Evolutionary conservation across 2,888 invertebrate species (phyloP), one percentile per base, ranked within the genome.

Genomic region (Caenorhabditis sp.): DNA sequence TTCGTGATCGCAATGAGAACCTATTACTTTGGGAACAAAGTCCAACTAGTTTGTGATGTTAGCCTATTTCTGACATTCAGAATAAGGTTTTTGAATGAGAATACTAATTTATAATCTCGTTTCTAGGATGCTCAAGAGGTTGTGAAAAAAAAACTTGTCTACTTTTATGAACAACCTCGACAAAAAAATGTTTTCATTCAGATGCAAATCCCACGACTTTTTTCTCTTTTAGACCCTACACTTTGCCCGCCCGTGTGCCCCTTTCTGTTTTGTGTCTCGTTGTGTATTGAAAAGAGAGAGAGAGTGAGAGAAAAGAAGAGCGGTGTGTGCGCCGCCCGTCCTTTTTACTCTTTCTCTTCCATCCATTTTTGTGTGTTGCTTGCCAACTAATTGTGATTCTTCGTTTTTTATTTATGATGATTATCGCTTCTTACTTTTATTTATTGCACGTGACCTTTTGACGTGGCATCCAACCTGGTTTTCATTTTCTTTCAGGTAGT

Each of bases 311-410:
- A 8, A 36, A 56, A 60, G 66, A 57, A 52, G 64, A 61, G 67
- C 67, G 67, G 61, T 62, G 50, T 59, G 58, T 62, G 67, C 64
- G 72, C 67, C 72, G 67, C 72, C 72, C 72, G 72, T 72, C 65
- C 60, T 68, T 72, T 70, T 63, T 58, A 54, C 56, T 62, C 56
- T 23, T 26, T 8, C 49, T 49, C 38, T 43, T n/a, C 43, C 17
- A 3, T 43, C 43, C 21, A 52, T 52, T 23, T 52, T 52, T 52
- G 52, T 52, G 50, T n/a, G 17, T 50, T 50, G 50, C 50, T 50
- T 52, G 52, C 23, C 7, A 52, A 2, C 21, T 21, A 43, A 43
- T 23, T 36, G 2, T 23, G 1, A 38, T 49, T 23, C 10, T 17
- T 21, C 5, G 23, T 60, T 38, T 23, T n/a, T n/a, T 49, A n/a